Evolutionary conservation across 2,797 vertebrate genomes (phyloP).

Genomic region (Sebastolobus altivelis): DNA sequence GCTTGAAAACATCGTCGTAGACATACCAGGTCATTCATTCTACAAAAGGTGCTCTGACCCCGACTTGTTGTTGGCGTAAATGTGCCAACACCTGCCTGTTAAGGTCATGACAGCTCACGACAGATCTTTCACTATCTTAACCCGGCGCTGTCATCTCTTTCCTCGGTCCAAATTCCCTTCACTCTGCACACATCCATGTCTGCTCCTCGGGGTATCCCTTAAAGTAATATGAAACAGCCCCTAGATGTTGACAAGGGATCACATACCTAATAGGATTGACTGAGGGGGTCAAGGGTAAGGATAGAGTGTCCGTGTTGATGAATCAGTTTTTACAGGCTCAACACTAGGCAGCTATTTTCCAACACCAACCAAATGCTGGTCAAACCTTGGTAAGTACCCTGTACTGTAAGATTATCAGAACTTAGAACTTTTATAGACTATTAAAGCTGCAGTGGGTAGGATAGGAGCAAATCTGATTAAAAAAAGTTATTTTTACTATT

Average conservation of each 20-base stretch:
- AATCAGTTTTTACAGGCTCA: neutral
- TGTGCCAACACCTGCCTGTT: conserved; percentile 59
- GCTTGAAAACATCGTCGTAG: conserved; percentile 23
- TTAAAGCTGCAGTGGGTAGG: neutral
- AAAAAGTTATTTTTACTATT: too few species aligned
- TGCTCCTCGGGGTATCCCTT: conserved; percentile 17
- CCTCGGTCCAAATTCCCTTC: conserved; percentile 50
- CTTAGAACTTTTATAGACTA: neutral
- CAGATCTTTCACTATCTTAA: conserved; percentile 59
- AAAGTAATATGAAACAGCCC: conserved; percentile 31
- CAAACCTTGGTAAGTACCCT: neutral
- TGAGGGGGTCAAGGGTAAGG: neutral
- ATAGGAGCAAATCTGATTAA: too few species aligned
- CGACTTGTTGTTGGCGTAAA: conserved; percentile 44
- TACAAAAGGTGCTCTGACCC: conserved; percentile 31
- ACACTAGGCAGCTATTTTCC: neutral
- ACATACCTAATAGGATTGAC: conserved; percentile 13
- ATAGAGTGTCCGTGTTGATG: neutral
- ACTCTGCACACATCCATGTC: conserved; percentile 38
- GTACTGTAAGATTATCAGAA: neutral
- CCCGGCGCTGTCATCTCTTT: conserved; percentile 46
- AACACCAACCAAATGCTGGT: neutral
- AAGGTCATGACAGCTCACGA: conserved; percentile 38
- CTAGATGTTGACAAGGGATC: conserved; percentile 16
- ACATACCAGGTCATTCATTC: conserved; percentile 35